Evolutionary conservation across 2,888 invertebrate species (phyloP).

Genomic region (Conchocele bisecta): DNA sequence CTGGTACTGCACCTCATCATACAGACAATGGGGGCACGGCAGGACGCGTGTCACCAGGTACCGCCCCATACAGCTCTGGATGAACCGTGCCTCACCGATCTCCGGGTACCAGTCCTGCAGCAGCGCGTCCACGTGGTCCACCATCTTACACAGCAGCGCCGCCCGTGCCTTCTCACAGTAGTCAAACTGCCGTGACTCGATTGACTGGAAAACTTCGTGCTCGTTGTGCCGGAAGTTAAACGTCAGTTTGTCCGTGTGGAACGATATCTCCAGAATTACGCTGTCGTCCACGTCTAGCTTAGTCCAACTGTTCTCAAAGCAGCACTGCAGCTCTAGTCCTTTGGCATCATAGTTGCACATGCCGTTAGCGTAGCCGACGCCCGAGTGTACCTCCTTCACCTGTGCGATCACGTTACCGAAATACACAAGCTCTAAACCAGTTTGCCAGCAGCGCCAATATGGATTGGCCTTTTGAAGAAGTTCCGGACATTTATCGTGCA

Average conservation of each 20-base stretch:
- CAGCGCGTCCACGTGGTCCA: conserved; percentile 97
- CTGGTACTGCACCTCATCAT: conserved; percentile 57
- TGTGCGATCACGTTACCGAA: conserved; percentile 91
- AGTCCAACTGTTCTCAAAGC: conserved; percentile 93
- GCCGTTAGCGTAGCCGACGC: conserved; percentile 63
- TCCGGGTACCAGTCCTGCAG: conserved; percentile 99
- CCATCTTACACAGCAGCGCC: conserved; percentile 87
- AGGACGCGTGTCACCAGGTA: conserved; percentile 96
- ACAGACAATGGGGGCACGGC: conserved; percentile 95
- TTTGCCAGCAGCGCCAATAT: conserved; percentile 78
- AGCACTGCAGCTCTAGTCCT: conserved; percentile 75
- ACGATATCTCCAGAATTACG: conserved; percentile 91
- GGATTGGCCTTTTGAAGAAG: conserved; percentile 57
- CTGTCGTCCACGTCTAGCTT: conserved; percentile 91
- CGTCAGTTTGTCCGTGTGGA: conserved; percentile 69
- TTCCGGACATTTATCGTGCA: conserved; percentile 60
- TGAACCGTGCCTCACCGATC: conserved; percentile 94
- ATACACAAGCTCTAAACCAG: conserved; percentile 93
- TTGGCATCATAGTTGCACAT: conserved; percentile 85
- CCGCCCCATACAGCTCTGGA: conserved; percentile 98
- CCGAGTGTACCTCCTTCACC: conserved; percentile 83
- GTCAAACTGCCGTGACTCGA: conserved; percentile 54
- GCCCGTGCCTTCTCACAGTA: conserved; percentile 72
- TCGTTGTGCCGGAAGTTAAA: conserved; percentile 56
- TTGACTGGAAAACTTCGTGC: conserved; percentile 25